Conservation (phyloP, 1,140 invertebrate genomes). For the Globodera ellingtonae region DNA sequence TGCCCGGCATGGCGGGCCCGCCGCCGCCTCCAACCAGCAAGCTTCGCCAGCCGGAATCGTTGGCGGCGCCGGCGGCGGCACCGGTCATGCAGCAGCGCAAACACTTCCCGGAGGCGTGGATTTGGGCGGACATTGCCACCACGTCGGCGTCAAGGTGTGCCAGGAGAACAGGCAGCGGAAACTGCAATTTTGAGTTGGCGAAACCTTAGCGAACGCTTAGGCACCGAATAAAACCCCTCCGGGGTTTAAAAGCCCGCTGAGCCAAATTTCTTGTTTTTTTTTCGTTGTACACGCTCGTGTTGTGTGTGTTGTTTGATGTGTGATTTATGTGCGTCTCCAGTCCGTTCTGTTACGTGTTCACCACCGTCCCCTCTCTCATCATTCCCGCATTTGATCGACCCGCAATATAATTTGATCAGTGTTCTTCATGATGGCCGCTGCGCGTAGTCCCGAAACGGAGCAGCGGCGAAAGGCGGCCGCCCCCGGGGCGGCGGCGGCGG, state of each 20-base stretch:
- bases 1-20: neutral
- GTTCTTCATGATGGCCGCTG: constrained; percentile 16
- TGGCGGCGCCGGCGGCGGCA: neutral
- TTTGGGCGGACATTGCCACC: constrained; percentile 34
- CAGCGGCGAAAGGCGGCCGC: neutral
- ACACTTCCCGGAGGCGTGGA: constrained; percentile 57
- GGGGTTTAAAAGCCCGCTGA: too few relatives aligned
- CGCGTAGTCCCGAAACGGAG: constrained; percentile 5
- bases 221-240: too few relatives aligned
- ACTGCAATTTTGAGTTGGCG: too few relatives aligned
- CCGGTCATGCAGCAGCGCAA: constrained; percentile 30
- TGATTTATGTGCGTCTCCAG: neutral
- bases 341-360: neutral
- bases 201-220: too few relatives aligned
- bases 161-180: neutral
- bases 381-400: too few relatives aligned
- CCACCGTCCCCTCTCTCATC: too few relatives aligned
- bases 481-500: neutral
- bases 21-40: neutral
- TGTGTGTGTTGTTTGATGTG: neutral
- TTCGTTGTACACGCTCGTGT: neutral
- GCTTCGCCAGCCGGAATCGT: neutral
- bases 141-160: neutral
- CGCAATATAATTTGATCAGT: neutral
- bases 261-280: neutral